Evolutionary conservation across 2,888 invertebrate species (phyloP).

Genomic region (Caenorhabditis zanzibari): DNA sequence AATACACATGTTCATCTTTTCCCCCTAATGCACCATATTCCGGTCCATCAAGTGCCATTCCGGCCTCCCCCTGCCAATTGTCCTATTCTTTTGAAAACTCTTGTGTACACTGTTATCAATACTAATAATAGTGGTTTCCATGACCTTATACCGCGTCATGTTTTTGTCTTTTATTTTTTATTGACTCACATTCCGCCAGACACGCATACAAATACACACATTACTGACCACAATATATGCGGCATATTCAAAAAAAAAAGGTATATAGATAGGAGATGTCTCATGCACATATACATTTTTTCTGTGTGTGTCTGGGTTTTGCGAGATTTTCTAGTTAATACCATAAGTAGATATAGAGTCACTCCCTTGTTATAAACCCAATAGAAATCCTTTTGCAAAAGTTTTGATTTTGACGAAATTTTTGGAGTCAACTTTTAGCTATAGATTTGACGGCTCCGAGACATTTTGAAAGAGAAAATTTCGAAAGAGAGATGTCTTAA

Average conservation of each 20-base stretch:
- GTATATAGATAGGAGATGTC: conserved; percentile 18
- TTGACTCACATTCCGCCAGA: conserved; percentile 27
- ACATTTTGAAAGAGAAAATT: too few relatives aligned
- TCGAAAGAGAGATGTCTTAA: too few relatives aligned
- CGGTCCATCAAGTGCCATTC: conserved; percentile 53
- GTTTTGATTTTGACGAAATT: too few relatives aligned
- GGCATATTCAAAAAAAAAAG: conserved; percentile 58
- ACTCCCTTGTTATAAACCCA: too few relatives aligned
- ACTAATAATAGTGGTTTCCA: conserved; percentile 49
- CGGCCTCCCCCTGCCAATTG: conserved; percentile 23
- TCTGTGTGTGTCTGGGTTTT: conserved; percentile 16
- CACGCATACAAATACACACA: conserved; percentile 5
- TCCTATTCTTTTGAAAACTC: conserved; percentile 31
- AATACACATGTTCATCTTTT: conserved; percentile 52
- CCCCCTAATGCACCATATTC: conserved; percentile 52
- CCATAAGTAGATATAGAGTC: conserved; percentile 45
- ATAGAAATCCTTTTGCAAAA: too few relatives aligned
- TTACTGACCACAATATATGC: conserved; percentile 39
- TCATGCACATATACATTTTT: conserved; percentile 38
- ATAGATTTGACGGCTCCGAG: too few relatives aligned
- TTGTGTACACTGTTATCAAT: conserved; percentile 64
- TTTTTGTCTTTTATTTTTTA: conserved; percentile 52
- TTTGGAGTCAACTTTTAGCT: too few relatives aligned
- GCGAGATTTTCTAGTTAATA: conserved; percentile 35
- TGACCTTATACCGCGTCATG: conserved; percentile 54